phyloP scores from a whole-genome alignment of 2,888 invertebrate genomes.

The Drosophila mimica region DNA sequence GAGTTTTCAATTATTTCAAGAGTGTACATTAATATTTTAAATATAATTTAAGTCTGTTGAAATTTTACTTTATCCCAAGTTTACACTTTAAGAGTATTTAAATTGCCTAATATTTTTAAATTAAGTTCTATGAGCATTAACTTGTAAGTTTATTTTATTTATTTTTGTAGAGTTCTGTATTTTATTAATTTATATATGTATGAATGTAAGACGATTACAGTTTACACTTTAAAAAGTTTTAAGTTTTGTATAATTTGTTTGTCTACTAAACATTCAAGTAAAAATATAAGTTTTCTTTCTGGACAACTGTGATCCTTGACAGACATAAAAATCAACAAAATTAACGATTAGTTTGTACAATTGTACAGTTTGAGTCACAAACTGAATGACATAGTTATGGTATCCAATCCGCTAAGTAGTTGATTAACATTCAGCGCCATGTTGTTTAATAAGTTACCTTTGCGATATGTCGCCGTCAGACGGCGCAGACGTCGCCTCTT shows the following conservation, averaged over 20 bases:
- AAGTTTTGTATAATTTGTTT: too few relatives aligned
- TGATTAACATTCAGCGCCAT: constrained; percentile 68
- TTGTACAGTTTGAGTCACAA: background rate
- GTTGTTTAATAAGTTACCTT: constrained; percentile 78
- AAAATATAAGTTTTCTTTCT: background rate
- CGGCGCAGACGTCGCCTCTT: constrained; percentile 80
- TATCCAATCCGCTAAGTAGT: constrained; percentile 25
- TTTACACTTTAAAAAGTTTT: too few relatives aligned
- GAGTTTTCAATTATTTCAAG: background rate
- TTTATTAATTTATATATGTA: too few relatives aligned
- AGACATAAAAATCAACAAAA: background rate
- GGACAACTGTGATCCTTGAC: background rate
- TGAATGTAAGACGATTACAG: too few relatives aligned
- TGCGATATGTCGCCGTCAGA: constrained; percentile 77
- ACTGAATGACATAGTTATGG: background rate
- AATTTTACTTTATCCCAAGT: background rate
- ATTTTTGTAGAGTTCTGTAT: background rate
- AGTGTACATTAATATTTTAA: background rate
- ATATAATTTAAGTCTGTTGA: background rate
- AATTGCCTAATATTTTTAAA: background rate
- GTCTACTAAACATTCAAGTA: too few relatives aligned
- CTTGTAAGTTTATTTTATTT: background rate
- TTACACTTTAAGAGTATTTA: background rate
- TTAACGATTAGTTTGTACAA: background rate
- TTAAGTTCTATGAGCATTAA: background rate